These are phyloP conservation scores for Bufotes viridis DNA, from an alignment of 2,797 vertebrate genomes.

Conservation along the genomic window DNA sequence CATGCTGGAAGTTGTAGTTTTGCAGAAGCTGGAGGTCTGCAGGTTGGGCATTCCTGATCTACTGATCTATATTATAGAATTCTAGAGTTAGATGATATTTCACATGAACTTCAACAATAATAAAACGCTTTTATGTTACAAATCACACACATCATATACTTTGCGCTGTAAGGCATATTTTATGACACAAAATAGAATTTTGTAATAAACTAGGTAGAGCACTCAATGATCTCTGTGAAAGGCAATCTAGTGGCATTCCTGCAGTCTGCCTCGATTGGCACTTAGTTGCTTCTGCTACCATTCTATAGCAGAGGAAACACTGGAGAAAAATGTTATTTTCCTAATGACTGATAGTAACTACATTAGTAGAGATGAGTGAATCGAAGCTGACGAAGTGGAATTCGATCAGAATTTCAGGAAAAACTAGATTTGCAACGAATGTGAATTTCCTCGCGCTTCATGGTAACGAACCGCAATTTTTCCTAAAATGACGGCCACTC, in stretches of 20 bases:
- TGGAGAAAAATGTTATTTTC: not conserved
- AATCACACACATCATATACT: not conserved
- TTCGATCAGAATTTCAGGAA: too few species aligned
- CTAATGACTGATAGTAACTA: not conserved
- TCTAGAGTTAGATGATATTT: not conserved
- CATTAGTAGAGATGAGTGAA: too few species aligned
- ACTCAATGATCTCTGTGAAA: not conserved
- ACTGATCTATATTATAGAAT: not conserved
- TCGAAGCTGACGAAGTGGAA: too few species aligned
- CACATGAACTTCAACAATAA: not conserved
- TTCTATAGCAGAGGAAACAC: not conserved
- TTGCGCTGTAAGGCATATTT: not conserved
- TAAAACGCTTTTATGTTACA: not conserved
- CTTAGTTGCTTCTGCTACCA: not conserved
- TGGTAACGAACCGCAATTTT: too few species aligned
- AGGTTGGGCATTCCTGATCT: too few species aligned
- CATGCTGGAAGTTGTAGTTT: too few species aligned
- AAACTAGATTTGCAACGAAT: too few species aligned
- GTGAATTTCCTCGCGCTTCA: too few species aligned
- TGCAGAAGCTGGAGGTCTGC: too few species aligned
- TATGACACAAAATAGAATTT: not conserved
- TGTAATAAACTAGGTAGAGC: not conserved
- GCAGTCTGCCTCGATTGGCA: not conserved
- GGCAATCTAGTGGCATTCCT: conserved; percentile 6
- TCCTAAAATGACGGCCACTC: too few species aligned